A percentile compares a stretch with the other conserved stretches of the same genome.
These are phyloP conservation scores for Vireo griseus DNA, from an alignment of 2,797 vertebrate genomes.

Conservation along the genomic window DNA sequence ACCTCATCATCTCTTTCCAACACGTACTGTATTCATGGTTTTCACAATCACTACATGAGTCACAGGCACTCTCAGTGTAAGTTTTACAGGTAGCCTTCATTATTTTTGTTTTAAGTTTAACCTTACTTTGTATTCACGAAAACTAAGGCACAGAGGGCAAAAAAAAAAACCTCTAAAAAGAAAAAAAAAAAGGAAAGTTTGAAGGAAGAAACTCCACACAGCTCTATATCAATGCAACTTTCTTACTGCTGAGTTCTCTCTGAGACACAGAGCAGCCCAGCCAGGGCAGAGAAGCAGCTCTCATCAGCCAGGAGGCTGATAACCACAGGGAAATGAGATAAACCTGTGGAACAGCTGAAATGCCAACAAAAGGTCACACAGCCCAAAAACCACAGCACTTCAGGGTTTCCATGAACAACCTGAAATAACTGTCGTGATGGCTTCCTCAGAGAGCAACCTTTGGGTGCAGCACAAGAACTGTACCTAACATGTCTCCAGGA, in stretches of 20 bases:
- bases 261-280: not conserved
- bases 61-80: not conserved
- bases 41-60: slow-evolving; percentile 30
- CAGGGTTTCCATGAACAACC: not conserved
- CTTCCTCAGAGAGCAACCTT: not conserved
- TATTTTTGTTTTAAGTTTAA: not conserved
- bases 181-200: fast-evolving
- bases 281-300: not conserved
- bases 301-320: not conserved
- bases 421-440: not conserved
- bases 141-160: not conserved
- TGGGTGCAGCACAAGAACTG: not conserved
- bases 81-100: not conserved
- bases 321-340: slow-evolving; percentile 22
- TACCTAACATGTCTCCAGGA: fast-evolving
- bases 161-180: not conserved
- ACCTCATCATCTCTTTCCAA: slow-evolving; percentile 3
- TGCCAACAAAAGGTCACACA: not conserved
- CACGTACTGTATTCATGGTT: not conserved
- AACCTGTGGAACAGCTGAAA: not conserved
- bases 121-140: not conserved
- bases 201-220: not conserved
- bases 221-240: not conserved
- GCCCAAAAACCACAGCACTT: not conserved
- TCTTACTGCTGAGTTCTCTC: not conserved